Evolutionary conservation across 1,140 invertebrate genomes (phyloP), one percentile per base, ranked within the genome.

Genomic region (Drosophila lacertosa): DNA sequence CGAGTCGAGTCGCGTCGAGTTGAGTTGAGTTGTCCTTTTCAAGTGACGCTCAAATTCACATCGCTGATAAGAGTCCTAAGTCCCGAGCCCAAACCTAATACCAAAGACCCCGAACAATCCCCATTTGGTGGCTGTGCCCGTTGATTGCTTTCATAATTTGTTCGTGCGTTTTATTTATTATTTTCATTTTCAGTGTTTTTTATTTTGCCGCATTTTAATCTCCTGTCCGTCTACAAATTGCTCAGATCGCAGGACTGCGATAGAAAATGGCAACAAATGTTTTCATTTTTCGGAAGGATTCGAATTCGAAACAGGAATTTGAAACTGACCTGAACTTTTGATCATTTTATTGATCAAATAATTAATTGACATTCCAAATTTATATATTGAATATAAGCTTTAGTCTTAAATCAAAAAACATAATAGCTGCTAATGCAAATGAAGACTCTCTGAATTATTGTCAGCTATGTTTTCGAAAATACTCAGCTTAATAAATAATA

Each of bases 221-320:
- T 80, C 33, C 20, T 7, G 60, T 11, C 32, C 66, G 53, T 58
- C 51, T 26, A 81, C 79, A 81, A 81, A 81, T 77, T 47, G 67
- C 29, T 40, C 42, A 86, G 80, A 86, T 88, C 54, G 26, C 35
- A 45, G 58, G 26, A 16, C 20, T 33, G 42, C 64, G 80, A 84
- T 84, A 77, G 76, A 84, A 88, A 74, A 70, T 84, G 81, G 65
- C 82, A 84, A 86, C 81, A 84, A 84, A 84, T 84, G 81, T 77
- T 84, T 84, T 77, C 67, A 84, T 84, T 84, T 86, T 57, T 9
- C 13, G 16, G n/a, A 26, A 39, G 66, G 59, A 62, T 53, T 54
- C n/a, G 40, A 24, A 37, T 51, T 32, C 33, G 16, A 22, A 51
- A 15, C 37, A 3, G 48, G 13, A 44, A 54, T 42, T 24, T 16